Base-by-base conservation (phyloP, 2,797 vertebrate genomes). In the Taenioides sp. region DNA sequence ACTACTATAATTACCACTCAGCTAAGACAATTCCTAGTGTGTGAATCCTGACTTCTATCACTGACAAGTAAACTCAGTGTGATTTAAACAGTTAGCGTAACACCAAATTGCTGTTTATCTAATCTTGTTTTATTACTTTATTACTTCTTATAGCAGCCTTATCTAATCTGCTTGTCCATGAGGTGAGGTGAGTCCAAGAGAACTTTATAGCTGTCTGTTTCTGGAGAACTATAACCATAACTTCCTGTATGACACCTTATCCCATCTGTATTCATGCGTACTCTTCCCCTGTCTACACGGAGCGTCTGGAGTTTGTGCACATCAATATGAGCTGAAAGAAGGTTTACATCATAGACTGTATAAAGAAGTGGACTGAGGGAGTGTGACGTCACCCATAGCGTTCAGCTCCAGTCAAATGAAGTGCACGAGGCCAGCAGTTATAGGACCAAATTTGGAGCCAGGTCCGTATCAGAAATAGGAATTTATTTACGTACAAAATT, bases 221-320 rank as follows among this genome's bases (percentile, higher is more conserved):
- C 79, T 82, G 77, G 77, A 28, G 69, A 72, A 65, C 74, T 79
- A 22, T 43, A 31, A 3, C 61, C 74, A 70, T 59, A 43, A 52
- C 52, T 28, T n/a, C 5, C n/a, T 43, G 61, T 63, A n/a, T 65
- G 1, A 71, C 43, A 82, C 62, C 78, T 70, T 79, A 76, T 75
- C 54, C 25, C 27, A 79, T 85, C 85, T 84, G 72, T 71, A 80
- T 84, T 71, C 64, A 70, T 65, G 74, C 72, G 65, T 47, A 22
- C 27, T 50, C 74, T 79, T 75, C 63, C 68, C 65, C 80, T 72
- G 55, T 27, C 31, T 61, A 67, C 71, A 66, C 0, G 52, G 71
- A 72, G 55, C 67, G 67, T 70, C 47, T 47, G 28, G 31, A 77
- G 23, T 34, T 67, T 75, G 75, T 70, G 52, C 63, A 23, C 20